These are phyloP conservation scores for Coilia nasus DNA, from an alignment of 2,797 vertebrate species.

Conservation along the genomic window DNA sequence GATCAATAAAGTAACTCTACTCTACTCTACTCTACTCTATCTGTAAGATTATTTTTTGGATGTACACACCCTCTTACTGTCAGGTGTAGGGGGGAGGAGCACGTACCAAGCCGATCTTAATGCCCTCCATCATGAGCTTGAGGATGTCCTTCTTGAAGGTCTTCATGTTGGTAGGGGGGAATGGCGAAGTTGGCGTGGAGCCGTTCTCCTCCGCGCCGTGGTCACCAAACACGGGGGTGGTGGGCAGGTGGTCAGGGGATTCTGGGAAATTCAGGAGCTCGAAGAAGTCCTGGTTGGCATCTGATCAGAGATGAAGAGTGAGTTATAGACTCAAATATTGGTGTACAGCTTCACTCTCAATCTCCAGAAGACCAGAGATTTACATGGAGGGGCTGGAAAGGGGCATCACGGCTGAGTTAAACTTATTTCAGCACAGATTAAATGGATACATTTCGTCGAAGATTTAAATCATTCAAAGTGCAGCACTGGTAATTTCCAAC, in stretches of 20 bases:
- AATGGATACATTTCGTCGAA: background rate
- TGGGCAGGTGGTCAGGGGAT: slow-evolving; percentile 75
- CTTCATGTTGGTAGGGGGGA: slow-evolving; percentile 76
- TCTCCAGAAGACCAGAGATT: no score
- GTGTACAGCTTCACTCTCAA: no score
- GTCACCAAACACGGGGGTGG: slow-evolving; percentile 74
- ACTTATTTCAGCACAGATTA: slow-evolving; percentile 1
- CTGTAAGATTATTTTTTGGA: no score
- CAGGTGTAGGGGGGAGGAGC: background rate
- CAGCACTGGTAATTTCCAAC: background rate
- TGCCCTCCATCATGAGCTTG: slow-evolving; percentile 88
- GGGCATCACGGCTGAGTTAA: background rate
- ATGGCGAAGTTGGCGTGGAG: slow-evolving; percentile 69
- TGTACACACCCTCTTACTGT: no score
- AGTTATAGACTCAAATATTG: background rate
- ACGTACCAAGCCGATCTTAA: slow-evolving; percentile 84
- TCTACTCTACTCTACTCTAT: no score
- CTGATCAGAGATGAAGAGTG: slow-evolving; percentile 62
- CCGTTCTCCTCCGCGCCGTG: slow-evolving; percentile 74
- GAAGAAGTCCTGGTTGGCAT: slow-evolving; percentile 83
- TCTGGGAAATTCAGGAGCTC: slow-evolving; percentile 88
- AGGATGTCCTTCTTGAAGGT: slow-evolving; percentile 91
- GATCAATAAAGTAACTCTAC: no score
- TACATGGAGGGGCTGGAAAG: background rate
- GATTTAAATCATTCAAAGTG: background rate